Evolutionary conservation across 2,113 vertebrate genomes (phyloP).

Genomic region (Oryzias javanicus): DNA sequence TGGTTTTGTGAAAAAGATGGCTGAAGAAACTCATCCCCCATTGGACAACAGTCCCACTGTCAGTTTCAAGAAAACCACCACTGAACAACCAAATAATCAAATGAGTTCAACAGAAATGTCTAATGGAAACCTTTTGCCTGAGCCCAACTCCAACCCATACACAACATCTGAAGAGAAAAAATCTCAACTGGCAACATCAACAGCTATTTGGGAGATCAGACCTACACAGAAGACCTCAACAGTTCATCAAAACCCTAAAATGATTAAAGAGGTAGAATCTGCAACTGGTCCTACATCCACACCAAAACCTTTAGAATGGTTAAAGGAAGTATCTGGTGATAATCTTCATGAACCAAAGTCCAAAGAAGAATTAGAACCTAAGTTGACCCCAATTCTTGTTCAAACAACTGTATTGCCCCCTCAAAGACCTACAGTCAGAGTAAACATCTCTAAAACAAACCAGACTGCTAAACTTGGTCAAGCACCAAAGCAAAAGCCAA

Average conservation of each 20-base stretch:
- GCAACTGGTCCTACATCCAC: background rate
- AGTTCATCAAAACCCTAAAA: background rate
- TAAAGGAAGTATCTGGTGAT: background rate
- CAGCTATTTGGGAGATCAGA: background rate
- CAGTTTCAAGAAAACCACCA: background rate
- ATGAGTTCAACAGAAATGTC: too few relatives aligned
- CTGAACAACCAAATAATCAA: too few relatives aligned
- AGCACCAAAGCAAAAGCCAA: conserved; percentile 17
- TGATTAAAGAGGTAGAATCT: background rate
- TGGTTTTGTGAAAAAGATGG: conserved; percentile 12
- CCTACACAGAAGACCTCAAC: background rate
- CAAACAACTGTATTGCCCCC: background rate
- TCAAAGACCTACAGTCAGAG: conserved; percentile 18
- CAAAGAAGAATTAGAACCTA: conserved; percentile 9
- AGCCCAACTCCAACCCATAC: conserved; percentile 16
- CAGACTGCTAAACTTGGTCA: conserved; percentile 22
- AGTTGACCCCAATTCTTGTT: conserved; percentile 4
- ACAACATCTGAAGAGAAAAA: conserved; percentile 8
- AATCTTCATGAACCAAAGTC: background rate
- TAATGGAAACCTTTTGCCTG: background rate
- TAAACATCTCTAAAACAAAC: conserved; percentile 17
- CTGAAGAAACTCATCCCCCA: conserved; percentile 28
- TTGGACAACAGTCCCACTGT: conserved; percentile 23
- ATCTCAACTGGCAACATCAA: background rate
- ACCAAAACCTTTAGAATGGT: background rate